phyloP scores from a whole-genome alignment of 2,113 vertebrate genomes.

The Lepus americanus region DNA sequence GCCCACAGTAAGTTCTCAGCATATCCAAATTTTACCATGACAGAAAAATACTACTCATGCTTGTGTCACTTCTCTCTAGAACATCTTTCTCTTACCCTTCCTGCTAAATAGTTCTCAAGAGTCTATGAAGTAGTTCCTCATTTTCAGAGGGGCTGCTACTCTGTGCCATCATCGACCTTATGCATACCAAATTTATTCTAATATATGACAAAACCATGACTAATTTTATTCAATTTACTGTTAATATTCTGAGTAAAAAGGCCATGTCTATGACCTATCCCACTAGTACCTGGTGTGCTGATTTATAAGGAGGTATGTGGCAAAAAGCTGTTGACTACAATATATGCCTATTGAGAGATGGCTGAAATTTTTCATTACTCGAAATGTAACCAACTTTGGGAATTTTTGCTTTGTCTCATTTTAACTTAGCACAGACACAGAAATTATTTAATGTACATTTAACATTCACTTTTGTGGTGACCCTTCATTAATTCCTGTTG shows the following conservation, averaged over 20 bases:
- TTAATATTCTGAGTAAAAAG: not conserved
- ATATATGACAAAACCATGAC: not conserved
- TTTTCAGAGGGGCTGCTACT: not conserved
- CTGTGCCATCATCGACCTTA: not conserved
- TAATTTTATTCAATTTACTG: not conserved
- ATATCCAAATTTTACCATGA: not conserved
- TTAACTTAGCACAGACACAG: not conserved
- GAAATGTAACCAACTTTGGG: not conserved
- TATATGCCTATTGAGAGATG: not conserved
- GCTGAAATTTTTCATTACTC: not conserved
- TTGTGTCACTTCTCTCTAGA: not conserved
- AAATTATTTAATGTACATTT: not conserved
- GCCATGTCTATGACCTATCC: not conserved
- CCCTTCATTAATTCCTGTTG: not conserved
- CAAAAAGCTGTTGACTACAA: not conserved
- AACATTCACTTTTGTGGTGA: constrained; percentile 22
- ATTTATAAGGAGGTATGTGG: not conserved
- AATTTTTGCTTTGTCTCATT: not conserved
- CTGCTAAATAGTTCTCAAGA: constrained; percentile 1
- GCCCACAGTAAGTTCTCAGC: not conserved
- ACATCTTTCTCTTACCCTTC: not conserved
- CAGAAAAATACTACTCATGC: not conserved
- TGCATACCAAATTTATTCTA: not conserved
- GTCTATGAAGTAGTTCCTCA: not conserved
- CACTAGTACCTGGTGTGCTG: not conserved